Base-by-base conservation (phyloP, 2,888 invertebrate genomes). In the Phengaris alcon region DNA sequence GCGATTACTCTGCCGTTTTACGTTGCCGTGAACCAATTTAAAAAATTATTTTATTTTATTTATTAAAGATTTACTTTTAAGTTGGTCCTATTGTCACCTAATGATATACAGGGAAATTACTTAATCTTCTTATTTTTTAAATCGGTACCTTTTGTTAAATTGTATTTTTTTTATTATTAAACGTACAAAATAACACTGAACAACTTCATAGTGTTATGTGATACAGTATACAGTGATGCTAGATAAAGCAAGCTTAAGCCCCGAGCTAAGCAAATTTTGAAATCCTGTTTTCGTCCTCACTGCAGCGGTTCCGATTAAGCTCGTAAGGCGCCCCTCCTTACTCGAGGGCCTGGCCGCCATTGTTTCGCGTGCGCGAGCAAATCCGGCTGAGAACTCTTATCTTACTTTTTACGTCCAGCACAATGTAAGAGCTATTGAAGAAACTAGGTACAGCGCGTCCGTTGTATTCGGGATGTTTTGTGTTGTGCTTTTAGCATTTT, bases 261-360 rank as follows among this genome's bases (percentile, higher is more conserved):
- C 35, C 64, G 64, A 44, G 64, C 64, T 69, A 52, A 52, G 72
- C 72, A 52, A 72, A 72, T 72, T 72, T 72, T 35, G 64, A 72
- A 72, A 72, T 72, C 72, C 72, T 35, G 54, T 72, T 72, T 54
- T 54, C 68, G 68, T 68, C 54, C 52, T 22, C 52, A 52, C 72
- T 35, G 35, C 35, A 35, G 54, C 8, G 72, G 52, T 72, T 72
- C 72, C 72, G 72, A 72, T 72, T 72, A 72, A 72, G 72, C 72
- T 72, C 54, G 54, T 72, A 72, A 72, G 72, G 44, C 35, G 70
- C 52, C 54, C 54, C 72, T 72, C 72, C 35, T 72, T 72, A 72
- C 72, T 72, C 54, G 35, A 72, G 72, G 72, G 54, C 52, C 13
- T 35, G 54, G 72, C 52, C 35, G 68, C 68, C 54, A 72, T 72